Conservation (phyloP, 2,797 vertebrate species). For the Cyclopterus lumpus region DNA sequence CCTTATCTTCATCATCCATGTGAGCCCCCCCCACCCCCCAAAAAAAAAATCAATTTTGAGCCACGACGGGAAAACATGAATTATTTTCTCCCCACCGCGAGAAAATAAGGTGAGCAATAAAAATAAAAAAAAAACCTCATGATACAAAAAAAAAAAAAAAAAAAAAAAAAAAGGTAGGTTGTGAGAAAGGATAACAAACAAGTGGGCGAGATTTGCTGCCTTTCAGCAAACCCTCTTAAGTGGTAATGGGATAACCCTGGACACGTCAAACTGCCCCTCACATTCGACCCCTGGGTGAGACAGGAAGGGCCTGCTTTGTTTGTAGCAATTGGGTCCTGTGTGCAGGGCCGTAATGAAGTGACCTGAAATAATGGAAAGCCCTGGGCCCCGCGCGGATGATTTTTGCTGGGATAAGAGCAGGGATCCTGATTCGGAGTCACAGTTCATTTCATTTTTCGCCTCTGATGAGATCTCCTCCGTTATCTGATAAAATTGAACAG, state of each 20-base stretch:
- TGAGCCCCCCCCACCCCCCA: too few relatives aligned
- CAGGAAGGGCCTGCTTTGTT: constrained; percentile 95
- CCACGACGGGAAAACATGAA: constrained; percentile 89
- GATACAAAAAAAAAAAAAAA: constrained; percentile 80
- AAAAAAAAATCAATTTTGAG: constrained; percentile 81
- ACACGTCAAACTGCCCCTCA: constrained; percentile 97
- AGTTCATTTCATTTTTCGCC: constrained; percentile 99
- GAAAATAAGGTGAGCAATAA: constrained; percentile 89
- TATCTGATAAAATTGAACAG: constrained; percentile 99
- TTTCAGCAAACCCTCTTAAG: constrained; percentile 99
- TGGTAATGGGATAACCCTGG: constrained; percentile 99
- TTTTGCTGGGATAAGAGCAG: constrained; percentile 97
- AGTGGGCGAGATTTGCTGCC: constrained; percentile 95
- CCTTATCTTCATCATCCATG: constrained; percentile 41
- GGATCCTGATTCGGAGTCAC: constrained; percentile 99
- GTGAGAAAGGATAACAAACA: constrained; percentile 91
- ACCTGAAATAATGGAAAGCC: constrained; percentile 99
- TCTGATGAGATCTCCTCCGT: constrained; percentile 99
- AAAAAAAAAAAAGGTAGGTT: constrained; percentile 68
- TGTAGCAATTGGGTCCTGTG: constrained; percentile 94
- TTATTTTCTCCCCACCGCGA: constrained; percentile 87
- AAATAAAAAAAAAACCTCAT: constrained; percentile 79
- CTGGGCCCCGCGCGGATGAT: constrained; percentile 96
- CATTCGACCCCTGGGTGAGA: constrained; percentile 98
- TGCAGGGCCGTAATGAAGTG: constrained; percentile 99